These are phyloP conservation scores for Halocynthia aurantium DNA, from an alignment of 23 tunicate genomes.

Conservation along the genomic window DNA sequence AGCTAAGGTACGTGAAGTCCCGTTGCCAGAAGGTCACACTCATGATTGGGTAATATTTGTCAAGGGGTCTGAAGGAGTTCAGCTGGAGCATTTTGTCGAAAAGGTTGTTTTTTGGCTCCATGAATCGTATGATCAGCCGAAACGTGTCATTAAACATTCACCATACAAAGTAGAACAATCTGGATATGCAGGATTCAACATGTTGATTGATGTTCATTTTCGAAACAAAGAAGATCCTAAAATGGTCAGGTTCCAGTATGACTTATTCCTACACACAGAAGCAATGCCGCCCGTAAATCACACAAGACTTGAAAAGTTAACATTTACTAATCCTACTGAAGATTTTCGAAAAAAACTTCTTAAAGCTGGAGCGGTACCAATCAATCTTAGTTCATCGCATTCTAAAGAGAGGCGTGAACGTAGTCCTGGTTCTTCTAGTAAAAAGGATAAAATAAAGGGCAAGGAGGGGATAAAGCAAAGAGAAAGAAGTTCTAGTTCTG, in stretches of 20 bases:
- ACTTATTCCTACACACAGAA: conserved; percentile 70
- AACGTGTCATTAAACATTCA: conserved; percentile 59
- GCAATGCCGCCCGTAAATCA: conserved; percentile 93
- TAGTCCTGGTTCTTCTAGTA: neutral
- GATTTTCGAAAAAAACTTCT: conserved; percentile 66
- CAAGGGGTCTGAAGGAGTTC: conserved; percentile 68
- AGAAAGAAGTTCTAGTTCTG: conserved; percentile 8
- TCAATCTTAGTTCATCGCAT: neutral
- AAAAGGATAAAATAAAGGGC: conserved; percentile 4
- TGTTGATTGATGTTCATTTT: conserved; percentile 71
- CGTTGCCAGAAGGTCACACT: conserved; percentile 57
- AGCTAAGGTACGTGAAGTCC: conserved; percentile 51
- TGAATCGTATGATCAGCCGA: conserved; percentile 66
- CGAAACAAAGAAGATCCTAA: conserved; percentile 85
- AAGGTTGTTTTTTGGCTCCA: conserved; percentile 91
- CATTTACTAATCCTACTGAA: conserved; percentile 78
- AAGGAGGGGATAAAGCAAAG: conserved; percentile 12
- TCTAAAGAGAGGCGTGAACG: conserved; percentile 5
- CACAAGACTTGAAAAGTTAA: conserved; percentile 76
- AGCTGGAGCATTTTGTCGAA: conserved; percentile 72
- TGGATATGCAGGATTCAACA: conserved; percentile 87
- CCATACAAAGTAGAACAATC: conserved; percentile 76
- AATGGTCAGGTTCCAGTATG: conserved; percentile 63
- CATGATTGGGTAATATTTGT: conserved; percentile 91
- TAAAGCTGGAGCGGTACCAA: conserved; percentile 37